Evolutionary conservation across 2,797 vertebrate genomes (phyloP).

Genomic region (Euphonia xanthogaster): DNA sequence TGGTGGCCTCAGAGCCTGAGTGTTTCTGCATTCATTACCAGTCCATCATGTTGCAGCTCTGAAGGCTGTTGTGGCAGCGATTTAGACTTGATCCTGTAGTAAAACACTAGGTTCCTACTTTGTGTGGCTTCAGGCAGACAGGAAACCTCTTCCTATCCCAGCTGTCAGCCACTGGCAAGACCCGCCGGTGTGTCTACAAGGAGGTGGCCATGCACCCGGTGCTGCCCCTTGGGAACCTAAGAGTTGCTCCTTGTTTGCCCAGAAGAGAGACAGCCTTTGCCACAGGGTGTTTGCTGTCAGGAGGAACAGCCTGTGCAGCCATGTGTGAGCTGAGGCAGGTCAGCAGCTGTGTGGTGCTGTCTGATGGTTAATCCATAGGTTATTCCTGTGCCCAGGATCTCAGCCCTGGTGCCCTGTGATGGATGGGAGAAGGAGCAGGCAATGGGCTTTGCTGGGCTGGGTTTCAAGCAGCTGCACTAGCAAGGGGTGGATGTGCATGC

Average conservation of each 20-base stretch:
- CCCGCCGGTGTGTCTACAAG: rapidly evolving
- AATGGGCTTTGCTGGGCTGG: neutral
- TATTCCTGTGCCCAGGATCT: neutral
- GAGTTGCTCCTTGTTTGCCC: neutral
- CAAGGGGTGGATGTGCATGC: rapidly evolving
- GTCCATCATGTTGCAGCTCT: neutral
- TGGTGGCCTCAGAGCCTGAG: neutral
- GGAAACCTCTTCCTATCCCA: neutral
- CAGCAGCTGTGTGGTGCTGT: neutral
- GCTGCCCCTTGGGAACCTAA: neutral
- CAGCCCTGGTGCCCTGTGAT: rapidly evolving
- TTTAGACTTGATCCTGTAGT: neutral
- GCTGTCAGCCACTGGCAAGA: neutral
- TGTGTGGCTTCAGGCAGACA: neutral
- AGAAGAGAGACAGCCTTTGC: neutral
- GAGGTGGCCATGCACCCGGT: rapidly evolving
- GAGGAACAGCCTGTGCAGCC: neutral
- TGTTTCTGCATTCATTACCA: neutral
- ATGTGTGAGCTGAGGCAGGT: neutral
- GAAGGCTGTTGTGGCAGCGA: neutral
- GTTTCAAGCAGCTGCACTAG: neutral
- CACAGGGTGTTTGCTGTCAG: neutral
- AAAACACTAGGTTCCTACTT: neutral
- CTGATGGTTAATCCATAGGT: neutral
- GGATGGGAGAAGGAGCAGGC: neutral